These are phyloP conservation scores for Menidia beryllina DNA, from an alignment of 2,113 vertebrate genomes.

Conservation along the genomic window DNA sequence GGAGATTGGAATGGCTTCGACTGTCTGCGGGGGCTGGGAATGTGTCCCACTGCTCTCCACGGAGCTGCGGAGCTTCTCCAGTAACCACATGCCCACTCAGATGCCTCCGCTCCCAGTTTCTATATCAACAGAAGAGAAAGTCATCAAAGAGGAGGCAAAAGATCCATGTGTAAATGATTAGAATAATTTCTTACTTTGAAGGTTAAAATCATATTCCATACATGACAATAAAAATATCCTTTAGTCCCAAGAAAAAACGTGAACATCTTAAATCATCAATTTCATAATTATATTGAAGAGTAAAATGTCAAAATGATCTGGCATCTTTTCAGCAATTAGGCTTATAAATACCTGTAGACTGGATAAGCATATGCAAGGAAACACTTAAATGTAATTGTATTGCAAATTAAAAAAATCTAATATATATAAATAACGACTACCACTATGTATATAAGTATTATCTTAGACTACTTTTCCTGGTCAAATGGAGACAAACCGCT, in stretches of 20 bases:
- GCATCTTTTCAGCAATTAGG: not conserved
- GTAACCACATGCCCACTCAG: constrained; percentile 88
- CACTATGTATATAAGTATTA: not conserved
- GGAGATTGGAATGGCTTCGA: constrained; percentile 78
- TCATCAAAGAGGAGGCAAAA: constrained; percentile 3
- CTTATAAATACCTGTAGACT: not conserved
- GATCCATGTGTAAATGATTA: not conserved
- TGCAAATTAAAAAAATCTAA: too few species aligned
- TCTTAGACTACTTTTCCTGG: not conserved
- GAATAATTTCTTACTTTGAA: not conserved
- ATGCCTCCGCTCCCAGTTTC: constrained; percentile 32
- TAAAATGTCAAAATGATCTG: not conserved
- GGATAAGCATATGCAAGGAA: not conserved
- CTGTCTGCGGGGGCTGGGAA: constrained; percentile 56
- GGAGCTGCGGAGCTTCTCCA: constrained; percentile 91
- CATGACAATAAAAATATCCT: not conserved
- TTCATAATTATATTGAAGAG: not conserved
- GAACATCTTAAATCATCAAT: not conserved
- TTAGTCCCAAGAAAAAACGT: not conserved
- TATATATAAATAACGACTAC: not conserved
- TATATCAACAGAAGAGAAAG: constrained; percentile 37
- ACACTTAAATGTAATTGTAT: constrained; percentile 6
- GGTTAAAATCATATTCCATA: not conserved
- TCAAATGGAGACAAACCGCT: not conserved
- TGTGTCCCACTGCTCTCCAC: constrained; percentile 82